Base-by-base conservation (phyloP, 1,140 invertebrate genomes). In the Leptopilina boulardi region DNA sequence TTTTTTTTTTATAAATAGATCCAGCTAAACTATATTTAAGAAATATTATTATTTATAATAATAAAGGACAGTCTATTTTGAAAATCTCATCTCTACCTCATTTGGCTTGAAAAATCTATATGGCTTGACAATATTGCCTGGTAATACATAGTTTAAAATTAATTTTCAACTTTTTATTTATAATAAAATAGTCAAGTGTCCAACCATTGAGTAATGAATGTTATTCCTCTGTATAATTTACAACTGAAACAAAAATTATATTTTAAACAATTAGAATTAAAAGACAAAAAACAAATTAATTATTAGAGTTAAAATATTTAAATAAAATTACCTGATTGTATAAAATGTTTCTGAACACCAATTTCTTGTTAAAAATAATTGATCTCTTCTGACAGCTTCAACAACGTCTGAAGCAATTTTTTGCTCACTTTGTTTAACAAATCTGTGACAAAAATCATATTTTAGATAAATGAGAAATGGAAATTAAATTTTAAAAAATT, bases 381-480 rank as follows among this genome's bases (percentile, higher is more conserved):
- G 85, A 77, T 87, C 84, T 74, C 86, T 87, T 77, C 77, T 80
- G 2, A 91, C 80, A 2, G 88, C 88, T 26, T 86, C 66, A 0
- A 91, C 86, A 0, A 90, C 80, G 3, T 88, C 84, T 47, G 75
- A 80, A 10, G 89, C 89, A 10, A 88, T 79, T 81, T 86, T 77
- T 70, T 87, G 56, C 15, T 90, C 87, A 13, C 59, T 86, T 51
- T 88, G 79, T 13, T 26, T 81, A 51, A 82, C 19, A 66, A 77
- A 80, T 15, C 76, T 78, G n/a, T 5, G 66, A 78, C 21, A 41
- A 71, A 78, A 70, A 21, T 54, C 47, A 78, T 71, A 19, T 71
- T 26, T 15, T 26, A 42, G n/a, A n/a, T n/a, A n/a, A n/a, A n/a
- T n/a, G n/a, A n/a, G n/a, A n/a, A n/a, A n/a, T n/a, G n/a, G n/a